phyloP scores from a whole-genome alignment of 1,140 invertebrate species.

The Drosophila kikkawai region DNA sequence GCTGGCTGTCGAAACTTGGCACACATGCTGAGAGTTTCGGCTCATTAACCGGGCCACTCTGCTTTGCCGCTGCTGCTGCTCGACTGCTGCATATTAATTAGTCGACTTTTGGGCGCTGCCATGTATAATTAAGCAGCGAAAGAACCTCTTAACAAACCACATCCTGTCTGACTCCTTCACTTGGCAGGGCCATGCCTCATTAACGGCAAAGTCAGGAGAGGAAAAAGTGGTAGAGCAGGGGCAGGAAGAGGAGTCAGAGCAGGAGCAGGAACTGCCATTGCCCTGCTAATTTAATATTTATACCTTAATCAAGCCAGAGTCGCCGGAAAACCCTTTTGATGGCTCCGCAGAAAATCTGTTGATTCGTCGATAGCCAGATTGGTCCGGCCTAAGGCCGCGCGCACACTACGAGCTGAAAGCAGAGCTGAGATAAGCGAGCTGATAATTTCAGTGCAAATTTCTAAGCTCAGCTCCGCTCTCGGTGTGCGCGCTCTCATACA shows the following conservation, averaged over 20 bases:
- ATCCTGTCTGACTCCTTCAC: slow-evolving; percentile 62
- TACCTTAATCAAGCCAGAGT: slow-evolving; percentile 75
- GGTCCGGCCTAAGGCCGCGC: slow-evolving; percentile 43
- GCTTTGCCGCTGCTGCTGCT: slow-evolving; percentile 14
- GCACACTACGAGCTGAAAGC: no score
- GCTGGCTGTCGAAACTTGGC: slow-evolving; percentile 69
- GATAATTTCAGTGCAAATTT: no score
- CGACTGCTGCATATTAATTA: slow-evolving; percentile 77
- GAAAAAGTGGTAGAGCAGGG: neutral
- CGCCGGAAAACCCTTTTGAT: slow-evolving; percentile 50
- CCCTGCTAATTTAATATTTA: slow-evolving; percentile 79
- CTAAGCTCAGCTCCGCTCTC: no score
- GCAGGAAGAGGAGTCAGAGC: slow-evolving; percentile 8
- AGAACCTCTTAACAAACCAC: slow-evolving; percentile 61
- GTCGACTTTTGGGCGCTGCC: slow-evolving; percentile 78
- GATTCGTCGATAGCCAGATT: slow-evolving; percentile 48
- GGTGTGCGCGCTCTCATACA: no score
- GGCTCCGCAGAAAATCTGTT: slow-evolving; percentile 65
- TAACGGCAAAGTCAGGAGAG: slow-evolving; percentile 47
- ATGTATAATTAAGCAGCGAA: slow-evolving; percentile 79
- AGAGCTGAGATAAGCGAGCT: no score
- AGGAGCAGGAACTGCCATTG: slow-evolving; percentile 13
- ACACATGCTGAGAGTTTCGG: slow-evolving; percentile 74
- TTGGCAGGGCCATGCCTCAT: slow-evolving; percentile 67
- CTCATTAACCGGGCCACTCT: slow-evolving; percentile 72